phyloP scores from a whole-genome alignment of 2,113 vertebrate genomes.

The Neotoma lepida region DNA sequence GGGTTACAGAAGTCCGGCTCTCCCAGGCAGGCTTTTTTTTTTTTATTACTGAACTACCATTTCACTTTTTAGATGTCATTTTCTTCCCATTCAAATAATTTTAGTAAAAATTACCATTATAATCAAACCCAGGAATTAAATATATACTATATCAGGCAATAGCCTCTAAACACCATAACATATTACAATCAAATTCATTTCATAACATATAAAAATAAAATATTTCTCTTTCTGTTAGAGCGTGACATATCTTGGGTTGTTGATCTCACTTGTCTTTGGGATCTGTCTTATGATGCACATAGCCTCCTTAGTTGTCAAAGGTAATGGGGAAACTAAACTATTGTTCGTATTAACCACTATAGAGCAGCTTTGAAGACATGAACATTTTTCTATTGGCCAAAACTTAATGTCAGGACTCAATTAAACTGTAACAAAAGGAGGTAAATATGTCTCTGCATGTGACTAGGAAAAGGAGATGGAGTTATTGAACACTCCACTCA shows the following conservation, averaged over 20 bases:
- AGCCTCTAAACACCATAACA: background rate
- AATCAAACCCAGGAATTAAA: background rate
- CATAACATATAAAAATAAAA: background rate
- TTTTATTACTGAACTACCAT: accelerated
- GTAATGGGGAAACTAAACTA: background rate
- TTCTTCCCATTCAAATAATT: slow-evolving; percentile 29
- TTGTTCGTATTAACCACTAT: accelerated
- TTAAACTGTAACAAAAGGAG: background rate
- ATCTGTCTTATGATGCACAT: background rate
- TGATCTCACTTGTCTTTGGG: background rate
- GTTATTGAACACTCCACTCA: background rate
- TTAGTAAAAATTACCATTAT: background rate
- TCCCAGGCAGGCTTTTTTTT: background rate
- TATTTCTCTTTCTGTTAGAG: background rate
- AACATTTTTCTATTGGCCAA: background rate
- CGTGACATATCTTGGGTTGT: background rate
- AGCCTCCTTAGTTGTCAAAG: background rate
- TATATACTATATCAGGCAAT: background rate
- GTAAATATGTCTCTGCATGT: background rate
- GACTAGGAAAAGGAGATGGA: background rate
- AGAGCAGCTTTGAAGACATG: background rate
- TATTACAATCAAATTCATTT: background rate
- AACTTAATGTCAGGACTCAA: background rate
- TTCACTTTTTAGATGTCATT: background rate
- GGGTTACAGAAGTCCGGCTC: background rate